phyloP scores from a whole-genome alignment of 1,140 invertebrate genomes.

The Druon quercuslanigerum region DNA sequence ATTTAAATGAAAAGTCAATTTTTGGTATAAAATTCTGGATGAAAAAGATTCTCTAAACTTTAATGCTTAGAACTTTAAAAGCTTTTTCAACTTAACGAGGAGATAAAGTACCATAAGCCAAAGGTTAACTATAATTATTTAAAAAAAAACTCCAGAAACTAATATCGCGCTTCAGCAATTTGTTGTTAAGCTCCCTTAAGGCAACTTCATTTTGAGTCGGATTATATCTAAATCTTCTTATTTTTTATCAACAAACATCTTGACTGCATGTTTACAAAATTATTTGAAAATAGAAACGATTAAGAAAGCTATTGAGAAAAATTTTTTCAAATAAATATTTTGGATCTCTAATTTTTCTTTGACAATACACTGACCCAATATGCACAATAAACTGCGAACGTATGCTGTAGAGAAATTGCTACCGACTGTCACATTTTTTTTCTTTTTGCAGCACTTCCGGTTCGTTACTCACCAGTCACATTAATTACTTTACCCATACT shows the following conservation, averaged over 20 bases:
- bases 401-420: slow-evolving; percentile 14
- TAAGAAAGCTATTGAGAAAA: too few relatives aligned
- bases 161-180: background rate
- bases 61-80: too few relatives aligned
- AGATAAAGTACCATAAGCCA: too few relatives aligned
- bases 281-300: too few relatives aligned
- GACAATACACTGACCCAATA: background rate
- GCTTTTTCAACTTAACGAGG: too few relatives aligned
- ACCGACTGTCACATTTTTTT: background rate
- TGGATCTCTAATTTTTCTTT: background rate
- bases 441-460: background rate
- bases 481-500: slow-evolving; percentile 10
- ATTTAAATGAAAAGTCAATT: too few relatives aligned
- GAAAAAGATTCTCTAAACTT: too few relatives aligned
- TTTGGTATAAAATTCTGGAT: too few relatives aligned
- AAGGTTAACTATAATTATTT: background rate
- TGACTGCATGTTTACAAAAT: background rate
- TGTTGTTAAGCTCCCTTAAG: background rate
- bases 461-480: slow-evolving; percentile 11
- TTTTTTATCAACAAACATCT: background rate
- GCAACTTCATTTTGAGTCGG: background rate
- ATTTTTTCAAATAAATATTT: background rate
- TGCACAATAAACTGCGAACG: slow-evolving; percentile 7
- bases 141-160: background rate
- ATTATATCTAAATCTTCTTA: background rate